Evolutionary conservation across 2,113 vertebrate genomes (phyloP), one percentile per base, ranked within the genome.

Genomic region (Myrmophylax atrothorax): DNA sequence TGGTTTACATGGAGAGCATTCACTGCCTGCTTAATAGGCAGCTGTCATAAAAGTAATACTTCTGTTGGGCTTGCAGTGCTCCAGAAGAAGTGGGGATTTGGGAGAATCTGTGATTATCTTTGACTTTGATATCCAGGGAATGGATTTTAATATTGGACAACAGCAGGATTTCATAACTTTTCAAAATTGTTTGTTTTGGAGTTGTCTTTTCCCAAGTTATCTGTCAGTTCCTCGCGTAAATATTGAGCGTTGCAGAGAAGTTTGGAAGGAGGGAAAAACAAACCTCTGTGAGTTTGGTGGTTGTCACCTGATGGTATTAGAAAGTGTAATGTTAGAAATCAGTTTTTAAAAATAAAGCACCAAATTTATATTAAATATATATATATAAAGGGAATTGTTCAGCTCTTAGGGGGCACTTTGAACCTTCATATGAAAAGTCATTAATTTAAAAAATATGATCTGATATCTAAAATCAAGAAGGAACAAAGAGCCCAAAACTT

Each of bases 11-110:
- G 90, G 92, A 35, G 62, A 93, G 73, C 69, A 72, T 88, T 90
- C 80, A 6, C 76, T 75, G 73, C 76, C 82, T 86, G 23, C 59
- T 92, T 76, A 70, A 86, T 42, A 66, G 64, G 89, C 88, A 93
- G 83, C 86, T 95, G 86, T 89, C 86, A 84, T 44, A 87, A 92
- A 96, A 93, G 88, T 90, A 70, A 78, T 93, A 93, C 77, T 95
- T 81, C 4, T 72, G 15, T n/a, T 63, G 52, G 29, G 10, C 68
- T 84, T 88, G 19, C 31, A 56, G 72, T 44, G 19, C 52, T 16
- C 35, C 42, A 58, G 58, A n/a, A 95, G 66, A 86, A 85, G 59
- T 49, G 35, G 67, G 38, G 94, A 89, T 62, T 10, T 52, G 40
- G 53, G 62, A 44, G 87, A 92, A 75, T 16, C 8, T 18, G 4